Evolutionary conservation across 2,113 vertebrate genomes (phyloP).

Genomic region (Hippotragus niger): DNA sequence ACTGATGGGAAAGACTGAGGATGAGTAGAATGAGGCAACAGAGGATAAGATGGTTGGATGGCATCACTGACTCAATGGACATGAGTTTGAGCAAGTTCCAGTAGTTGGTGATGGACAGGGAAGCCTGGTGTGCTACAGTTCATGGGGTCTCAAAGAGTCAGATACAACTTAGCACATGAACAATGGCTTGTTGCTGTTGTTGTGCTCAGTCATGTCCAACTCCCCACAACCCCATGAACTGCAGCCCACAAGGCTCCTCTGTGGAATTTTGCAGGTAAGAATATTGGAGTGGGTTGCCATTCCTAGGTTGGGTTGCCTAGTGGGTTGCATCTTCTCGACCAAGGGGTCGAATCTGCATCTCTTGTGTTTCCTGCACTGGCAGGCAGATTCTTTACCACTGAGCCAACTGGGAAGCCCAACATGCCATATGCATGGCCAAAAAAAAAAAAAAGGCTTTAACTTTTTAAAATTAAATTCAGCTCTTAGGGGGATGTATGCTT

Average conservation of each 20-base stretch:
- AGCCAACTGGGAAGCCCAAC: background rate
- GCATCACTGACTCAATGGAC: background rate
- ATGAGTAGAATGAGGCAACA: background rate
- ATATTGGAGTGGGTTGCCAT: background rate
- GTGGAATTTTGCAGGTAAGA: background rate
- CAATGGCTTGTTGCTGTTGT: no score
- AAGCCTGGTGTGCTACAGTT: background rate
- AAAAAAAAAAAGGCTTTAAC: background rate
- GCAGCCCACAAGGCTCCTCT: background rate
- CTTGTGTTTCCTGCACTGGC: background rate
- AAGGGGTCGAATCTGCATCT: background rate
- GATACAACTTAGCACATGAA: background rate
- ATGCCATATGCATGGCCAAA: background rate
- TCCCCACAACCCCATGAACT: background rate
- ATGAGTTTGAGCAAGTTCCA: background rate
- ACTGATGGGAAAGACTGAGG: background rate
- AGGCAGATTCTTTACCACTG: background rate
- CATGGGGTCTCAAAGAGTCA: background rate
- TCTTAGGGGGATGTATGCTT: background rate
- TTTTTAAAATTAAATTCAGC: background rate
- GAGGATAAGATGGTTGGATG: background rate
- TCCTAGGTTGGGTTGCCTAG: background rate
- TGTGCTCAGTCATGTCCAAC: background rate
- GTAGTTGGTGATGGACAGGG: background rate
- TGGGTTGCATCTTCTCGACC: background rate